Conservation (phyloP, 2,113 vertebrate genomes). For the Larimichthys crocea region DNA sequence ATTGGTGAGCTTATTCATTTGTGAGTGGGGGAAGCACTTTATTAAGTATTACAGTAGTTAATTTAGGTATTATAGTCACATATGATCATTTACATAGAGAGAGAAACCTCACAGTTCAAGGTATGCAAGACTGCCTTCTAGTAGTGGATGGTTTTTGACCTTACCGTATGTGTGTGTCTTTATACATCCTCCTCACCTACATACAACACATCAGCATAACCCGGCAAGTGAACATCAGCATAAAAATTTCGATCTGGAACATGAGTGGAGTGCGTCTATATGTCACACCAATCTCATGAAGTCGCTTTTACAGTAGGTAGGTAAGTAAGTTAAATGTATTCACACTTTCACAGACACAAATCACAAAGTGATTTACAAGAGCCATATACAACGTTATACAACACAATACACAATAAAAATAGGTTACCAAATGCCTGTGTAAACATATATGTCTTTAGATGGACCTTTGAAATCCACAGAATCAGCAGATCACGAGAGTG, state of each 20-base stretch:
- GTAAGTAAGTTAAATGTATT: too few relatives aligned
- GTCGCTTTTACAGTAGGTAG: not conserved
- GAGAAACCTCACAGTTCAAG: constrained; percentile 16
- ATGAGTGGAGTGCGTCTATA: not conserved
- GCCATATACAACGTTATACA: too few relatives aligned
- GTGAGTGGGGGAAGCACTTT: not conserved
- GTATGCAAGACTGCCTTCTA: constrained; percentile 38
- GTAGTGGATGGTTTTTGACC: constrained; percentile 30
- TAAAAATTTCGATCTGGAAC: constrained; percentile 31
- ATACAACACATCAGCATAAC: constrained; percentile 63
- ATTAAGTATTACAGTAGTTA: not conserved
- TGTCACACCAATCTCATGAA: not conserved
- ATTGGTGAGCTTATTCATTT: too few relatives aligned
- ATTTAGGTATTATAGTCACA: not conserved
- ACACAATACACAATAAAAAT: too few relatives aligned
- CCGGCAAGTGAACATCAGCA: constrained; percentile 59
- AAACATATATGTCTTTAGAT: too few relatives aligned
- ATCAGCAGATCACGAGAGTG: too few relatives aligned
- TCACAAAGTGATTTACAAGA: too few relatives aligned
- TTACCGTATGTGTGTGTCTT: not conserved
- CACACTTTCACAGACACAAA: too few relatives aligned
- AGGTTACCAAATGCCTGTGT: too few relatives aligned
- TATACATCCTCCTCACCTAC: constrained; percentile 28
- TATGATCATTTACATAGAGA: constrained; percentile 45
- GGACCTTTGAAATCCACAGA: too few relatives aligned